These are phyloP conservation scores for Linepithema humile DNA, from an alignment of 1,140 invertebrate species.

Conservation along the genomic window DNA sequence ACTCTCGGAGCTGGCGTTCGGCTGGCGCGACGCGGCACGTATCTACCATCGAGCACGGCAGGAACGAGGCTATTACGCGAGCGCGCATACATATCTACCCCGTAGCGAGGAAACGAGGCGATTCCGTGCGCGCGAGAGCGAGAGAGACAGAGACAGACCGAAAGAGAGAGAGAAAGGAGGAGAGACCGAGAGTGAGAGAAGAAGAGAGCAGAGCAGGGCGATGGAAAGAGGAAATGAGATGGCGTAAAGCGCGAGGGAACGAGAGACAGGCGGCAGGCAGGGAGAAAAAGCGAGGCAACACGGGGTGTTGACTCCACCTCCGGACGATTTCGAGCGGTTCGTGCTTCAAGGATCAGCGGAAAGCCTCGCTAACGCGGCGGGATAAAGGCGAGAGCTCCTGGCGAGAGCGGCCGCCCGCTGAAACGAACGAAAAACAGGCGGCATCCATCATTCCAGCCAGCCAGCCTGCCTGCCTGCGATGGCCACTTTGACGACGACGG, in stretches of 20 bases:
- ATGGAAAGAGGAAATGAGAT: slow-evolving; percentile 15
- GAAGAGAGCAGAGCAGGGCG: slow-evolving; percentile 61
- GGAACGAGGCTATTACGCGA: slow-evolving; percentile 83
- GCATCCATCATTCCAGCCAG: slow-evolving; percentile 65
- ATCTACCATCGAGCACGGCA: slow-evolving; percentile 82
- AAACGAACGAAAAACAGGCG: slow-evolving; percentile 64
- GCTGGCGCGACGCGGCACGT: slow-evolving; percentile 76
- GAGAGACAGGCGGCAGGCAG: slow-evolving; percentile 61
- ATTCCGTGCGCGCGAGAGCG: slow-evolving; percentile 66
- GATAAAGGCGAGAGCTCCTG: slow-evolving; percentile 75
- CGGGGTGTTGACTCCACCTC: slow-evolving; percentile 75
- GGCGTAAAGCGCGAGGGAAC: slow-evolving; percentile 28
- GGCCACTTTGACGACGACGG: slow-evolving; percentile 29
- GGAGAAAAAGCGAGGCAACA: slow-evolving; percentile 56
- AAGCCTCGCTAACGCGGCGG: slow-evolving; percentile 78
- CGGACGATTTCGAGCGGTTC: slow-evolving; percentile 79
- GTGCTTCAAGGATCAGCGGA: slow-evolving; percentile 80
- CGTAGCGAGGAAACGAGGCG: slow-evolving; percentile 68
- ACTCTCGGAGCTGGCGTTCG: slow-evolving; percentile 71
- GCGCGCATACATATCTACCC: slow-evolving; percentile 76
- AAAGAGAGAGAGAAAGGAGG: slow-evolving; percentile 61
- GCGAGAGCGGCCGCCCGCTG: slow-evolving; percentile 53
- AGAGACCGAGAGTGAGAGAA: slow-evolving; percentile 44
- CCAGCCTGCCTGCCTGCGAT: slow-evolving; percentile 26
- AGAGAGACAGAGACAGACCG: slow-evolving; percentile 62